Percentiles rank a stretch among this genome's conserved stretches.
Evolutionary conservation across 2,113 vertebrate genomes (phyloP).

Genomic region (Passer domesticus): DNA sequence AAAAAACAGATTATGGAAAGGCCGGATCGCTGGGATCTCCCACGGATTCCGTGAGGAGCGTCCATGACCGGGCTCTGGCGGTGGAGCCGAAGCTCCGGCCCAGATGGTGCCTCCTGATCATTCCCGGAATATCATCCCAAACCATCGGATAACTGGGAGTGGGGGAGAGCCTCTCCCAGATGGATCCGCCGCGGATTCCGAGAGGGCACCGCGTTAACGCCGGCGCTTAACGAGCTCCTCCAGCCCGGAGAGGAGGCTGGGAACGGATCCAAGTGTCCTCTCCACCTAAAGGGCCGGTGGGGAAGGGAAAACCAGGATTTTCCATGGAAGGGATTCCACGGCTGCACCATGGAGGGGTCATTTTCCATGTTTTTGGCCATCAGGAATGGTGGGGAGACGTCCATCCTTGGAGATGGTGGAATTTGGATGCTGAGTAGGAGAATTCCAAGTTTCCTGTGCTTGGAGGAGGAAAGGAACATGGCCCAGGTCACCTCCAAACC

Average conservation of each 20-base stretch:
- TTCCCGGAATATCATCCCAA: neutral
- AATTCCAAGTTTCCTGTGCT: neutral
- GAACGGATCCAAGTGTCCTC: neutral
- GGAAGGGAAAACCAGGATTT: neutral
- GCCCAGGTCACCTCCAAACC: neutral
- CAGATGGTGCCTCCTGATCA: neutral
- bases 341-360: rapidly evolving
- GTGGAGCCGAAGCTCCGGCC: neutral
- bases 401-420: rapidly evolving
- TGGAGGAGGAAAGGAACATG: neutral
- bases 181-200: neutral
- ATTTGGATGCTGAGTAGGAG: rapidly evolving
- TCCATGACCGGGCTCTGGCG: neutral
- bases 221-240: neutral
- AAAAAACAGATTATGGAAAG: rapidly evolving
- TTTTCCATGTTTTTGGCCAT: neutral
- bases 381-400: neutral
- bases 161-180: neutral
- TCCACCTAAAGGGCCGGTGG: rapidly evolving
- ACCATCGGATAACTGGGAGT: neutral
- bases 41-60: rapidly evolving
- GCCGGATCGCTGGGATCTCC: neutral
- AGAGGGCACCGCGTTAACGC: neutral
- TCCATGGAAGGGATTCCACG: rapidly evolving
- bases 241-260: neutral